phyloP scores from a whole-genome alignment of 1,140 invertebrate genomes.

The Diachasmimorpha longicaudata region DNA sequence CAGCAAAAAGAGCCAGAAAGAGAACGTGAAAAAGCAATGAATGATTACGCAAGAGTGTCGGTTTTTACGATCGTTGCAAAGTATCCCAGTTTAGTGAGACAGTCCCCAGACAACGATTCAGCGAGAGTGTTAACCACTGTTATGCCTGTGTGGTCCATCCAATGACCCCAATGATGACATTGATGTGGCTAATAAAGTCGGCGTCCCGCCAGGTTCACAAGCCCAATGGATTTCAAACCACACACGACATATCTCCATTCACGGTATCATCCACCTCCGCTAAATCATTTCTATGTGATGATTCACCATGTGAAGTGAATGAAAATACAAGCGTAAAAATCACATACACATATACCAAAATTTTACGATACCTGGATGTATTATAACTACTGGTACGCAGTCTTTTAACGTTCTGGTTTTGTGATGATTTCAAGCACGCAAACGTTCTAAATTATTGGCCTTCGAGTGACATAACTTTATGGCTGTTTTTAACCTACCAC shows the following conservation, averaged over 20 bases:
- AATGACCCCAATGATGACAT: slow-evolving; percentile 23
- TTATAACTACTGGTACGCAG: neutral
- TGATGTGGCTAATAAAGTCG: slow-evolving; percentile 23
- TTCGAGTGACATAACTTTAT: neutral
- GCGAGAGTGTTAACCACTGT: neutral
- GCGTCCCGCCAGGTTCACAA: slow-evolving; percentile 4
- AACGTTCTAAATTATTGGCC: neutral
- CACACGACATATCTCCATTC: neutral
- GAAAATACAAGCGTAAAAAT: neutral
- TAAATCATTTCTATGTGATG: neutral
- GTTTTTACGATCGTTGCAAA: slow-evolving; percentile 33
- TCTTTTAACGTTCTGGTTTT: neutral
- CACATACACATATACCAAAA: neutral
- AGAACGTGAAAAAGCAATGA: neutral
- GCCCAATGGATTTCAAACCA: neutral
- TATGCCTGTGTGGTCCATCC: neutral
- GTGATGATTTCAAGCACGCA: neutral
- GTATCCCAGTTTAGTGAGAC: slow-evolving; percentile 30
- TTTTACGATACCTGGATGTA: neutral
- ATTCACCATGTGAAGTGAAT: neutral
- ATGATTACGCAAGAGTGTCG: slow-evolving; percentile 24
- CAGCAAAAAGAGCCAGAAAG: neutral
- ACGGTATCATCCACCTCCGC: neutral
- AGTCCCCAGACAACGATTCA: slow-evolving; percentile 33
- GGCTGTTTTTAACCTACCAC: neutral